A percentile compares a stretch with the other conserved stretches of the same genome.
Conservation (phyloP, 2,797 vertebrate species). For the Neosilurus hyrtlii region DNA sequence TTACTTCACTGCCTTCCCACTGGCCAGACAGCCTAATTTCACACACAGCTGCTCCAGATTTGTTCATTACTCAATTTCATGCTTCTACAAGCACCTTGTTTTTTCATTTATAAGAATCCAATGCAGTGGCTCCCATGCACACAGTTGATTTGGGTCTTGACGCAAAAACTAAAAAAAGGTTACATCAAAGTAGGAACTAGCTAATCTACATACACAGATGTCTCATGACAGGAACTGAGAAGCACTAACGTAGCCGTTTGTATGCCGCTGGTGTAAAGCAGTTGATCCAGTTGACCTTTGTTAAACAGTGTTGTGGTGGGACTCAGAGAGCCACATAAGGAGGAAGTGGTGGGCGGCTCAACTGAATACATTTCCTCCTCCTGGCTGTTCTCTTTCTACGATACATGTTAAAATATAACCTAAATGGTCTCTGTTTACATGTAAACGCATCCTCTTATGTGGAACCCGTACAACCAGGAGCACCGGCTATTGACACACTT, state of each 20-base stretch:
- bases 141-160: neutral
- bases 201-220: conserved; percentile 16
- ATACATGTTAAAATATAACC: conserved; percentile 37
- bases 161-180: neutral
- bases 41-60: neutral
- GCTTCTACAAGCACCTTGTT: neutral
- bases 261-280: conserved; percentile 12
- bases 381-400: conserved; percentile 22
- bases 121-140: neutral
- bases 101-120: neutral
- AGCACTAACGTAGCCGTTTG: conserved; percentile 14
- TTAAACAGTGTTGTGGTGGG: conserved; percentile 24
- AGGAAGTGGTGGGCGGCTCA: conserved; percentile 40
- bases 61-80: neutral
- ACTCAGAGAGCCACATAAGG: conserved; percentile 15
- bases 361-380: conserved; percentile 35
- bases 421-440: conserved; percentile 11
- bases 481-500: neutral
- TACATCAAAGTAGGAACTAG: neutral
- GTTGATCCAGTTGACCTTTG: conserved; percentile 33
- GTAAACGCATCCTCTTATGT: conserved; percentile 1
- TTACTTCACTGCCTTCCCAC: neutral
- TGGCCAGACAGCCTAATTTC: conserved; percentile 23
- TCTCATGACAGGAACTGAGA: conserved; percentile 18
- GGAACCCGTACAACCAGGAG: neutral